Evolutionary conservation across 2,113 vertebrate genomes (phyloP), one percentile per base, ranked within the genome.

Genomic region (Neolamprologus tretocephalus): DNA sequence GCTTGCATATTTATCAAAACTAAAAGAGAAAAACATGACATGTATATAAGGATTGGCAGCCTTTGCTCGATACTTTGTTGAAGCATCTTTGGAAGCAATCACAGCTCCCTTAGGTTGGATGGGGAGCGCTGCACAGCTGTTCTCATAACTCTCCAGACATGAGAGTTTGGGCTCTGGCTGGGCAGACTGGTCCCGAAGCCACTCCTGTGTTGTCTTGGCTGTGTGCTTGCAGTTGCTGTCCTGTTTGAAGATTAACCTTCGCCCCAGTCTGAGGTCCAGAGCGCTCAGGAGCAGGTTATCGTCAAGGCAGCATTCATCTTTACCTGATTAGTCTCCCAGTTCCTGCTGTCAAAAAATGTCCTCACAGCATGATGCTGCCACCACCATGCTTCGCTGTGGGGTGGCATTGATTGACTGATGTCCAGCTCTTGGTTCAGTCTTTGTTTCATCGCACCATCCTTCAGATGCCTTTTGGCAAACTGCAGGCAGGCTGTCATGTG

Each of bases 21-120:
- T 23, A 23, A 71, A 23, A 40, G 7, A 42, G 1, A 23, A 42
- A 42, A 71, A 2, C n/a, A 45, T 6, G 33, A 66, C 19, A 21
- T 21, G 61, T 21, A 5, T 37, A 21, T 0, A 68, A 40, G 33
- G 11, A 0, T 0, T 68, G 3, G 7, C 33, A 40, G 11, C 33
- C 33, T 68, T 21, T 68, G 33, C 63, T 68, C 63, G 0, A 68
- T 68, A 68, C 33, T 68, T 68, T n/a, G 33, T 21, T 68, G 7
- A 68, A 68, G 33, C 19, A 68, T 21, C 33, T 68, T 68, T 68
- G 63, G 63, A 37, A 3, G 19, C 11, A 40, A 21, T 68, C 7
- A 21, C 33, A 68, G 19, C 63, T 40, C 33, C 33, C 4, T 68
- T 37, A 40, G 33, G 33, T 68, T 14, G 19, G 58, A 58, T 0